phyloP scores from a whole-genome alignment of 2,797 vertebrate genomes.

The Myoxocephalus aenaeus region DNA sequence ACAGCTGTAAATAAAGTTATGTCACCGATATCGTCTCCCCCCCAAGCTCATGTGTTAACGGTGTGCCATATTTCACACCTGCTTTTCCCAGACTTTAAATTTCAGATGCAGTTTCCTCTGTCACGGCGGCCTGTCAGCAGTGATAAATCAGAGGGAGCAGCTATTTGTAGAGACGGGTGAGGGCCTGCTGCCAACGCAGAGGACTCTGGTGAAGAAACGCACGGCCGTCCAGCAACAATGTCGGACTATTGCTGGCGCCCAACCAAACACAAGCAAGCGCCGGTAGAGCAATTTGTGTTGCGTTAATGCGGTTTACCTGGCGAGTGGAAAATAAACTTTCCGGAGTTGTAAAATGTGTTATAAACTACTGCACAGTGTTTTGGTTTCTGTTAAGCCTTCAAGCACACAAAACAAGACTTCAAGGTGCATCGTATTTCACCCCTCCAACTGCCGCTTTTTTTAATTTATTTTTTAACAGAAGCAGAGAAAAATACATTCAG shows the following conservation, averaged over 20 bases:
- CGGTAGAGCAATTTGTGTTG: not conserved
- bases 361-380: not conserved
- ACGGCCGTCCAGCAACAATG: not conserved
- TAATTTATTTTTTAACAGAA: too few relatives aligned
- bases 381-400: not conserved
- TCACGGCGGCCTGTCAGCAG: not conserved
- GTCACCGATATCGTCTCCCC: not conserved
- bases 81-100: slow-evolving; percentile 24
- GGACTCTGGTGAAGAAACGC: not conserved
- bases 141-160: slow-evolving; percentile 17
- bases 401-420: not conserved
- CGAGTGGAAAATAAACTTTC: not conserved
- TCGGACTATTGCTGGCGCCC: not conserved
- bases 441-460: too few relatives aligned
- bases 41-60: not conserved
- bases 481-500: not conserved
- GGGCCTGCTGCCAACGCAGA: not conserved
- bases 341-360: slow-evolving; percentile 11
- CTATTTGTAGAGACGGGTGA: slow-evolving; percentile 1
- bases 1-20: not conserved
- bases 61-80: slow-evolving; percentile 2
- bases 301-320: not conserved
- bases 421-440: not conserved
- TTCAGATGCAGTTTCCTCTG: slow-evolving; percentile 22
- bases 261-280: not conserved